Base-by-base conservation (phyloP, 2,888 invertebrate genomes). In the Drosophila dives region DNA sequence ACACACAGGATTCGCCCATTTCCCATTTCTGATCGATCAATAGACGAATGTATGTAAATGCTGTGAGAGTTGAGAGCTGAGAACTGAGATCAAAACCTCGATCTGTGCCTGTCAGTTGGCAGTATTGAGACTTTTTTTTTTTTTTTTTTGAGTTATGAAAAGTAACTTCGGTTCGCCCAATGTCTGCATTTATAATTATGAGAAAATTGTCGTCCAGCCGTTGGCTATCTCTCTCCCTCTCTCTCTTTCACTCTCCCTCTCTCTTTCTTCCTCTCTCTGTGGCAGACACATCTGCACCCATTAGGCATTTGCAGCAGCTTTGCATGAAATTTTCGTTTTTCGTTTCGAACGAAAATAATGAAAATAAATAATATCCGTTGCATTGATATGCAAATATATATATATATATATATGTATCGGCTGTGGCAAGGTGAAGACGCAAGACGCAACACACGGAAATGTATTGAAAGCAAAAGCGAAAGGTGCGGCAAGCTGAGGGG, bases 291-390 rank as follows among this genome's bases (percentile, higher is more conserved):
- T 88, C 88, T 88, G 88, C 86, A 86, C 83, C 85, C 80, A 87
- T 85, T 83, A 81, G 75, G 66, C 51, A 69, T 64, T 72, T 66
- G 71, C 72, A 63, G 79, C 81, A 76, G 78, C 83, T 82, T 83
- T 83, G 81, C 81, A 77, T 79, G 77, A 81, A 81, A 74, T 81
- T 79, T 77, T 77, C 77, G 82, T 79, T 81, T 79, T 76, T 77
- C 77, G 82, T 79, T 70, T 81, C 66, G 70, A 77, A 70, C 58
- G 64, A 72, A 83, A 80, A 83, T 84, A 86, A 86, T 83, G 86
- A 71, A 83, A 83, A 85, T 86, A 86, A 86, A 86, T 86, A 89
- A 89, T 90, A 89, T 83, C 91, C 81, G 86, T 80, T 79, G 85
- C 89, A 90, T 90, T 90, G 86, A 90, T 90, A 90, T 90, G 90